Conservation (phyloP, 2,113 vertebrate genomes). For the Aptenodytes patagonicus region DNA sequence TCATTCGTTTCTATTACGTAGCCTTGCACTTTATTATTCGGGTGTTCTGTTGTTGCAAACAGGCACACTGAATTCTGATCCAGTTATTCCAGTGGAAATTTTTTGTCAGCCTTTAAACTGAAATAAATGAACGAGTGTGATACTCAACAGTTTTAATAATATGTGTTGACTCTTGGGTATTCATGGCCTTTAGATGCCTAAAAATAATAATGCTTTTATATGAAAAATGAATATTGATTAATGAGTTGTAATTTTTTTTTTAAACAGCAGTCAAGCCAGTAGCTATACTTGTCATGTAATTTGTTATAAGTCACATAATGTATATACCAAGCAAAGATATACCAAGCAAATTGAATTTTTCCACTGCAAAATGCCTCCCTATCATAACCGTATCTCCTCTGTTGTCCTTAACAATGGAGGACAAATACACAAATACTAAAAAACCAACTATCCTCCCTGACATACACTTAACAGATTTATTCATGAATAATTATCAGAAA, state of each 20-base stretch:
- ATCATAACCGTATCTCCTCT: background rate
- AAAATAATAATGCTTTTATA: constrained; percentile 78
- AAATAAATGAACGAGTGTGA: constrained; percentile 64
- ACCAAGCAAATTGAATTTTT: background rate
- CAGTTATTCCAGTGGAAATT: constrained; percentile 48
- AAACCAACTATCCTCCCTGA: background rate
- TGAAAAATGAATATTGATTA: constrained; percentile 78
- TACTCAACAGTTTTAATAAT: constrained; percentile 69
- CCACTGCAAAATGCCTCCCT: background rate
- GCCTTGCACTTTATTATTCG: constrained; percentile 65
- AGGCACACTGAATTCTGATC: constrained; percentile 43
- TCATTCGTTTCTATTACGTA: constrained; percentile 71
- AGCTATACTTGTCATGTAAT: constrained; percentile 73
- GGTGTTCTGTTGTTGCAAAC: constrained; percentile 52
- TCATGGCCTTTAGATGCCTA: constrained; percentile 76
- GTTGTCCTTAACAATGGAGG: background rate
- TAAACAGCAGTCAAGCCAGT: constrained; percentile 44
- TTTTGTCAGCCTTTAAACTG: constrained; percentile 58
- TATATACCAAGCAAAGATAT: background rate
- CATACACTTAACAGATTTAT: background rate
- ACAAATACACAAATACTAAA: background rate
- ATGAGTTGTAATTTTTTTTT: constrained; percentile 78
- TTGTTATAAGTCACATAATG: constrained; percentile 70
- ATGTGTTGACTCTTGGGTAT: constrained; percentile 68
- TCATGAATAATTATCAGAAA: background rate